A percentile compares a stretch with the other conserved stretches of the same genome.
Evolutionary conservation across 2,113 vertebrate genomes (phyloP).

Genomic region (Dasyprocta punctata): DNA sequence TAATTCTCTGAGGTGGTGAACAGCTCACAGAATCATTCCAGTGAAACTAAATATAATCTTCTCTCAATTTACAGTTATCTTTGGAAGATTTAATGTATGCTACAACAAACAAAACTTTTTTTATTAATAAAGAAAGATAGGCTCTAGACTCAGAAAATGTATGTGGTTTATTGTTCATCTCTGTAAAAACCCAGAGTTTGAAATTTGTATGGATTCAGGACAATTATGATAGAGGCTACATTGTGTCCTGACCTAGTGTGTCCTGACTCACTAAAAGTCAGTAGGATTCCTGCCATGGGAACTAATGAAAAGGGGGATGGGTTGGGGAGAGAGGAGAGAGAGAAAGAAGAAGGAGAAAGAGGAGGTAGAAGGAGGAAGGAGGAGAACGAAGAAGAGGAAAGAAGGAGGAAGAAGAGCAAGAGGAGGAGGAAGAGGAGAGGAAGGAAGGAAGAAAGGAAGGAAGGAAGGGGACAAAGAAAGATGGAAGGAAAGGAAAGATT

Average conservation of each 20-base stretch:
- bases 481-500: neutral
- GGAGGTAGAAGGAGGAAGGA: neutral
- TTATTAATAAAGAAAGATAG: conserved; percentile 12
- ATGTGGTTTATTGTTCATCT: neutral
- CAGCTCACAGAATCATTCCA: neutral
- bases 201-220: neutral
- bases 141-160: neutral
- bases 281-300: neutral
- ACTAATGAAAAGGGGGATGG: neutral
- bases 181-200: neutral
- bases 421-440: neutral
- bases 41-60: neutral
- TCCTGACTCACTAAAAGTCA: neutral
- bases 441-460: rapidly evolving
- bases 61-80: neutral
- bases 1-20: neutral
- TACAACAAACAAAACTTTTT: neutral
- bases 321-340: neutral
- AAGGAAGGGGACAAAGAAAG: rapidly evolving
- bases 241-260: neutral
- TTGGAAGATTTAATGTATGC: neutral
- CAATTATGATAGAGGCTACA: neutral
- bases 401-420: neutral
- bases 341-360: too few species aligned
- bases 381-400: too few species aligned